Conservation (phyloP, 2,888 invertebrate genomes). For the Clitarchus hookeri region DNA sequence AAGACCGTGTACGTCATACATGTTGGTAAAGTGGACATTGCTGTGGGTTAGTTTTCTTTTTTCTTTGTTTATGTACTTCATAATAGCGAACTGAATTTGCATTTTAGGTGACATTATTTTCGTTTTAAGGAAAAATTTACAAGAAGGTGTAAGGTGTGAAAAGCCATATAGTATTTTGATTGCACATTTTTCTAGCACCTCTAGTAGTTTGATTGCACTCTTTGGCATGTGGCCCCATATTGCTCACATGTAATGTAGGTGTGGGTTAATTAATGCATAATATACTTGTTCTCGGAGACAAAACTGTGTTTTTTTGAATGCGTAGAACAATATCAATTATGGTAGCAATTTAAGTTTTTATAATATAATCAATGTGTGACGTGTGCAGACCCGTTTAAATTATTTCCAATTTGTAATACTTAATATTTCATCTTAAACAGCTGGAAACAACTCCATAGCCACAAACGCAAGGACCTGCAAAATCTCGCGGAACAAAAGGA, state of each 20-base stretch:
- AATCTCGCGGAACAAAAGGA: no score
- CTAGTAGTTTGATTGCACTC: background rate
- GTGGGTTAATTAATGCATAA: background rate
- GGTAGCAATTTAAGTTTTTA: background rate
- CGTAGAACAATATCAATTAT: background rate
- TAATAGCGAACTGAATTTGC: background rate
- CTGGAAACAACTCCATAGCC: no score
- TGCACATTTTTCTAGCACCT: background rate
- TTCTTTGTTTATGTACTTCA: background rate
- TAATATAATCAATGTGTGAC: background rate
- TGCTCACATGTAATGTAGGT: background rate
- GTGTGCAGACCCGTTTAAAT: background rate
- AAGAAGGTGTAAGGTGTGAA: background rate
- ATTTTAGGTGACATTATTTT: background rate
- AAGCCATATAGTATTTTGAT: background rate
- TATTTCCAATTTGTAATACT: background rate
- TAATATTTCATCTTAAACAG: background rate
- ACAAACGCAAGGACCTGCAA: no score
- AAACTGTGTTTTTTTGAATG: background rate
- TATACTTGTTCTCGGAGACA: background rate
- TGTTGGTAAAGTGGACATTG: background rate
- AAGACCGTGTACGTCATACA: background rate
- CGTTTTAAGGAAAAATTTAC: background rate
- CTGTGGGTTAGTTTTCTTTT: background rate
- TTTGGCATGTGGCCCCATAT: background rate